phyloP scores from a whole-genome alignment of 2,113 vertebrate species.

The Recurvirostra avosetta region DNA sequence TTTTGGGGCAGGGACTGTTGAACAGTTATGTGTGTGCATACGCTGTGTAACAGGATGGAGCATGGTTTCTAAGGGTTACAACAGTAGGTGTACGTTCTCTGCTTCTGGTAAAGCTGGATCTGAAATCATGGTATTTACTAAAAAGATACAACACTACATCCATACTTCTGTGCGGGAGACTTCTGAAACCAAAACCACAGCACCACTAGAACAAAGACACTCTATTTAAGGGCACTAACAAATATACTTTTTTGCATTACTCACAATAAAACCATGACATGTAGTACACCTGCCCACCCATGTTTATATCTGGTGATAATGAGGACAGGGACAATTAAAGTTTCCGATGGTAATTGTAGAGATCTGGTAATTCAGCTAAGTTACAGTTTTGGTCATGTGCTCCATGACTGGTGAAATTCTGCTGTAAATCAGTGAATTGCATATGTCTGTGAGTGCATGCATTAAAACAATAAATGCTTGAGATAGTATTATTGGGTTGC shows the following conservation, averaged over 20 bases:
- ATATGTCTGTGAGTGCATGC: background rate
- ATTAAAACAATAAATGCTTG: background rate
- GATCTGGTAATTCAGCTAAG: background rate
- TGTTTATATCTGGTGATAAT: background rate
- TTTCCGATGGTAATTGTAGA: background rate
- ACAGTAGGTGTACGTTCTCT: background rate
- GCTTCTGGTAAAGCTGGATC: background rate
- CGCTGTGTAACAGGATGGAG: background rate
- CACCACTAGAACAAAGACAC: background rate
- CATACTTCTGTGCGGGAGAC: background rate
- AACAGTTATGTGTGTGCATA: accelerated
- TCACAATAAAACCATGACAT: background rate
- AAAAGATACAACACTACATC: background rate
- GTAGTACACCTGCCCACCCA: background rate
- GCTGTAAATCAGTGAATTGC: background rate
- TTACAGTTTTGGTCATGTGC: background rate
- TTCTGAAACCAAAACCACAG: background rate
- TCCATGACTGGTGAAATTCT: background rate
- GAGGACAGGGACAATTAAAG: background rate
- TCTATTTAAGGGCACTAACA: accelerated
- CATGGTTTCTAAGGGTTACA: background rate
- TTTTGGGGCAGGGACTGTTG: background rate
- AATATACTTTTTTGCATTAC: background rate
- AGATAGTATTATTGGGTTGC: background rate
- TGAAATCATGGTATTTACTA: background rate